Conservation (phyloP, 2,113 vertebrate species). For the Zapus hudsonius region DNA sequence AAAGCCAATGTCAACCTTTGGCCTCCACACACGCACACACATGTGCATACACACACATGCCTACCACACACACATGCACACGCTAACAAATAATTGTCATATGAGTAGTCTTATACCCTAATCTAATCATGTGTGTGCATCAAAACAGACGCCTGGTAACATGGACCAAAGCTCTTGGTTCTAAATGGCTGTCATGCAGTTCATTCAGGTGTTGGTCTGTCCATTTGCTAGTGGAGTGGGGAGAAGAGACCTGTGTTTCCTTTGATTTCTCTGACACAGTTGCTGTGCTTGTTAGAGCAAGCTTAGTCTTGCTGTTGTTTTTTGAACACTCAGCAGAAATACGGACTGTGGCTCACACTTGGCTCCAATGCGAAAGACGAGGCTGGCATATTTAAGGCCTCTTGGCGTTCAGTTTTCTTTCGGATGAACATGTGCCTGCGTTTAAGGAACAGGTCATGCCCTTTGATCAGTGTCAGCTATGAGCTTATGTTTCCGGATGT, state of each 20-base stretch:
- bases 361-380: neutral
- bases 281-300: neutral
- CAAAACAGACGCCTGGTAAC: neutral
- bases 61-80: no score
- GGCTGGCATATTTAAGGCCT: neutral
- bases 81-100: neutral
- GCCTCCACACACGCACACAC: no score
- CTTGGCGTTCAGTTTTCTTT: neutral
- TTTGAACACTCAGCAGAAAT: neutral
- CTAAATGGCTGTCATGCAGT: neutral
- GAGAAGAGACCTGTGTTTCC: neutral
- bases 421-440: neutral
- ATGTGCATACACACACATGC: no score
- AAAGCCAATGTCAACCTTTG: no score
- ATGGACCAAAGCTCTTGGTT: neutral
- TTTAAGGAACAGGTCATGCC: neutral
- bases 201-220: neutral
- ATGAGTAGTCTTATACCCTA: neutral
- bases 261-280: neutral
- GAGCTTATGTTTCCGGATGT: neutral
- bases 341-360: neutral
- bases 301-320: neutral
- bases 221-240: neutral
- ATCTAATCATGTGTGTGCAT: neutral
- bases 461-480: neutral